Percentiles rank a stretch among this genome's conserved stretches.
Conservation (phyloP, 1,140 invertebrate species). For the Phortica variegata region DNA sequence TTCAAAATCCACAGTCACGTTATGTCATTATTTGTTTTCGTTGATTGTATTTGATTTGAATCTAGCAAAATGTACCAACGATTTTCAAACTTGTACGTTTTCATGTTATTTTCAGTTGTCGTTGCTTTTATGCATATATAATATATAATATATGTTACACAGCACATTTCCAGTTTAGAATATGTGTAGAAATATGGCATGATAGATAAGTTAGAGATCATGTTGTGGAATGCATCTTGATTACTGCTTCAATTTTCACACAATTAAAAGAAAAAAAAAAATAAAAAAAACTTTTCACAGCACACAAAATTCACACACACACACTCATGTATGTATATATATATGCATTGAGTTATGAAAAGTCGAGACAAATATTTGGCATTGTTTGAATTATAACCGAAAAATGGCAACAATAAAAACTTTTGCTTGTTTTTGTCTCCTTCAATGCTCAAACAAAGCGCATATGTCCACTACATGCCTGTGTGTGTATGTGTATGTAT, state of each 20-base stretch:
- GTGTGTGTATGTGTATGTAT: not conserved
- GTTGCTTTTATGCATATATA: too few relatives aligned
- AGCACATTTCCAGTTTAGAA: too few relatives aligned
- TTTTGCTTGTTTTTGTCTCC: conserved; percentile 40
- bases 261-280: too few relatives aligned
- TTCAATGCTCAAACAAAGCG: conserved; percentile 10
- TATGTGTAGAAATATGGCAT: too few relatives aligned
- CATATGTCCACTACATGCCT: not conserved
- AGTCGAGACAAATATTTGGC: conserved; percentile 38
- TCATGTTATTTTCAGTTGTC: too few relatives aligned
- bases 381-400: conserved; percentile 34
- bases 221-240: too few relatives aligned
- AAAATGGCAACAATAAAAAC: conserved; percentile 38
- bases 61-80: too few relatives aligned
- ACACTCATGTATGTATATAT: not conserved
- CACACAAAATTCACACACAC: not conserved
- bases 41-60: conserved; percentile 51
- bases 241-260: too few relatives aligned
- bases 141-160: too few relatives aligned
- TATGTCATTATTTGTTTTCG: conserved; percentile 54
- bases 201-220: too few relatives aligned
- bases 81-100: too few relatives aligned
- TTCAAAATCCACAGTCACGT: conserved; percentile 32
- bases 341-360: not conserved
- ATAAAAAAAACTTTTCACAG: too few relatives aligned